Evolutionary conservation across 2,888 invertebrate species (phyloP), one percentile per base, ranked within the genome.

Genomic region (Trachelus stipa): DNA sequence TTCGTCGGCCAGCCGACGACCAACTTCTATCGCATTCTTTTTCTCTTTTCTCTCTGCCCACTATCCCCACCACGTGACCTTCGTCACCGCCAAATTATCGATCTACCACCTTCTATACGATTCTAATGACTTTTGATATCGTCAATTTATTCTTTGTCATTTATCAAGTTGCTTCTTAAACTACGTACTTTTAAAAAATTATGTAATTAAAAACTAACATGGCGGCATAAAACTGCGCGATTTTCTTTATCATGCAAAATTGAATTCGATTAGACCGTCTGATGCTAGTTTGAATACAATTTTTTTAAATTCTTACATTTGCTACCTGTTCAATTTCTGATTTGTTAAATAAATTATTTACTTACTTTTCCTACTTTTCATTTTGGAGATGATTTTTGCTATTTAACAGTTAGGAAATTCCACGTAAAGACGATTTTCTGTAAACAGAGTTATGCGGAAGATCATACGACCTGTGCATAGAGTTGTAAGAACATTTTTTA

Each of bases 11-110:
- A 68, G 68, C 69, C 82, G 83, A 81, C 83, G 81, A 81, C 83
- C 80, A 79, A 80, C 81, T 80, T 78, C 78, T 76, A 15, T 79
- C 78, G 74, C 77, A 81, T 75, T 77, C 78, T n/a, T 31, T 34
- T 79, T 75, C 35, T 79, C 31, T 75, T 75, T 40, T 71, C 34
- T 73, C 33, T 30, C 33, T 56, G 34, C n/a, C n/a, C 37, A 31
- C 69, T 23, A 37, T 56, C 73, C 81, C 56, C 56, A 56, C 56
- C 56, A 56, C 23, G 9, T 56, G 56, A 56, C 56, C 56, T 56
- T 56, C 56, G 56, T 23, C 56, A 56, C 23, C 56, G 23, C 56
- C 56, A 56, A 56, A 56, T 56, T 56, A 56, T 56, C 56, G 56
- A 56, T 23, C 23, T 23, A 56, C 56, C 56, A 23, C 56, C 56